Conservation (phyloP, 2,888 invertebrate genomes). For the Ennomos fuscantarius region DNA sequence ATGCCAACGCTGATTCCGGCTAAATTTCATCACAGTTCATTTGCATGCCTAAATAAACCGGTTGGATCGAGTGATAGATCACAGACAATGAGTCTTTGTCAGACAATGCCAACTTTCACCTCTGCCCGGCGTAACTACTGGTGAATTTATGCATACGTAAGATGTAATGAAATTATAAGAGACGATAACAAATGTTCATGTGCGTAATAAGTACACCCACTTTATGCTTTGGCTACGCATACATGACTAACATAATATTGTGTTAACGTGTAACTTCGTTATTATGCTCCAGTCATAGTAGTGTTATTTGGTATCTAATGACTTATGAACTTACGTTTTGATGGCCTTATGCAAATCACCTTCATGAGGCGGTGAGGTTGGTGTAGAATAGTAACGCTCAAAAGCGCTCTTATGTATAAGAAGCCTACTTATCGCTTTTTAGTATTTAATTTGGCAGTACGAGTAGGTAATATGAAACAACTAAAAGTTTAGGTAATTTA, state of each 20-base stretch:
- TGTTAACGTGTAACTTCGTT: background rate
- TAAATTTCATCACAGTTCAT: slow-evolving; percentile 55
- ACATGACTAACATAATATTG: slow-evolving; percentile 12
- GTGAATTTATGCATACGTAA: slow-evolving; percentile 19
- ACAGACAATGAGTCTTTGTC: slow-evolving; percentile 51
- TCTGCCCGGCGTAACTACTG: slow-evolving; percentile 28
- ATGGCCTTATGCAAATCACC: too few relatives aligned
- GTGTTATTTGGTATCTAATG: too few relatives aligned
- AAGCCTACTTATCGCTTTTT: too few relatives aligned
- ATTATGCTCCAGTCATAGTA: background rate
- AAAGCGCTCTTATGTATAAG: too few relatives aligned
- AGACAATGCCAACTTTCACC: slow-evolving; percentile 59
- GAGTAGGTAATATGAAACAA: too few relatives aligned
- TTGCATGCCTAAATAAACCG: slow-evolving; percentile 54
- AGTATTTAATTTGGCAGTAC: too few relatives aligned
- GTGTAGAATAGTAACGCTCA: too few relatives aligned
- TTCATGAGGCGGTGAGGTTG: too few relatives aligned
- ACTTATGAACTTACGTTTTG: too few relatives aligned
- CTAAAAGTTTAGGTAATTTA: too few relatives aligned
- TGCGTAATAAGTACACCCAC: slow-evolving; percentile 16
- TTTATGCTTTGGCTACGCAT: slow-evolving; percentile 13
- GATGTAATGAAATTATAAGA: slow-evolving; percentile 21
- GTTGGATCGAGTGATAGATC: slow-evolving; percentile 48
- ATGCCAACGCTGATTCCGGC: slow-evolving; percentile 35
- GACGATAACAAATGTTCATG: slow-evolving; percentile 22